Conservation (phyloP, 2,797 vertebrate genomes). For the Phylloscopus collybita region DNA sequence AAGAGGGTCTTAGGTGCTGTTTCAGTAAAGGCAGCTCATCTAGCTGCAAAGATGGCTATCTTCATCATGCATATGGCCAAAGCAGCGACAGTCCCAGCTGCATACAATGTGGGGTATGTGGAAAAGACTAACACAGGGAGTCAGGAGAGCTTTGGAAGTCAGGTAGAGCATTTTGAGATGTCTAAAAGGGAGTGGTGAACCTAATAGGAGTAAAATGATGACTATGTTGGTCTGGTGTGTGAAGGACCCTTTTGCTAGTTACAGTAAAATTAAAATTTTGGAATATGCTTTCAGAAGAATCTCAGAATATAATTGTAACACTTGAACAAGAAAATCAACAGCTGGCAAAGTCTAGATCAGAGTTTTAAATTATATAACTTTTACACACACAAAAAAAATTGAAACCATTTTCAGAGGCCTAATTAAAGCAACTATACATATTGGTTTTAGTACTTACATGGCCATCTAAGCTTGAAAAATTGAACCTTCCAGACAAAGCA, state of each 20-base stretch:
- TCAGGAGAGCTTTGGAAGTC: not conserved
- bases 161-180: not conserved
- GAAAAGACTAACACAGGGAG: not conserved
- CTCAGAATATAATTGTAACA: not conserved
- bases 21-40: not conserved
- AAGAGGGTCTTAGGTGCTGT: not conserved
- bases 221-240: fast-evolving
- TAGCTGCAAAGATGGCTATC: not conserved
- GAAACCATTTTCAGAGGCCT: not conserved
- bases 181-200: not conserved
- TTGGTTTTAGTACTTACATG: not conserved
- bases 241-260: not conserved
- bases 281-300: not conserved
- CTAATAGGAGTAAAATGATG: not conserved
- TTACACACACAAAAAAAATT: no score
- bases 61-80: not conserved
- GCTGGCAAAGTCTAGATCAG: not conserved
- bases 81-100: not conserved
- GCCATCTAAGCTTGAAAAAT: not conserved
- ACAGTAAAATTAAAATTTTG: not conserved
- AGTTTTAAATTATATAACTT: not conserved
- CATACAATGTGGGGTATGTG: not conserved
- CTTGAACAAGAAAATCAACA: not conserved
- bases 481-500: not conserved
- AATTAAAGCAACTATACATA: not conserved